phyloP scores from a whole-genome alignment of 2,888 invertebrate species.

The Brachypalpus laphriformis region DNA sequence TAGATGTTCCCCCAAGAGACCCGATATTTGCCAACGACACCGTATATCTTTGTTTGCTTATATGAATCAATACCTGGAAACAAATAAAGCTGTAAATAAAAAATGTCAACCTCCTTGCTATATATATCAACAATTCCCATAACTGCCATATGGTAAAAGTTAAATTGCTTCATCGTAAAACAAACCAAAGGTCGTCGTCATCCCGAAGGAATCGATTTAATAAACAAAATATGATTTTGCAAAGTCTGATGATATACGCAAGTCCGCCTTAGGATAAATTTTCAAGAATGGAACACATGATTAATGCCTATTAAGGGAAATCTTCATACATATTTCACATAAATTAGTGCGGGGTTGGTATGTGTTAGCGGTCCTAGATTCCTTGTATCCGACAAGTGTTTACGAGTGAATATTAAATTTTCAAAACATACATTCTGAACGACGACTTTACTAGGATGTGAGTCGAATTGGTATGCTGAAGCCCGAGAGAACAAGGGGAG shows the following conservation, averaged over 20 bases:
- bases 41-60: background rate
- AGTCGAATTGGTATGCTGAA: background rate
- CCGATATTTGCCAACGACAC: background rate
- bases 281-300: background rate
- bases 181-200: background rate
- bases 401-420: conserved; percentile 16
- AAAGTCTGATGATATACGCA: background rate
- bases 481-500: background rate
- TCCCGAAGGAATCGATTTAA: background rate
- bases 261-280: background rate
- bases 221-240: background rate
- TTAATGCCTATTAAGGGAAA: conserved; percentile 15
- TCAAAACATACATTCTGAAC: conserved; percentile 1
- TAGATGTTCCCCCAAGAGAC: background rate
- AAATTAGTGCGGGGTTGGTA: background rate
- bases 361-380: conserved; percentile 1
- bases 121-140: background rate
- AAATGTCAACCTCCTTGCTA: background rate
- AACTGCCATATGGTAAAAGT: background rate
- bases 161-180: background rate
- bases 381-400: background rate
- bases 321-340: conserved; percentile 9
- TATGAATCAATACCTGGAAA: background rate
- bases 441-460: background rate
- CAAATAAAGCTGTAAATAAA: background rate